Conservation (phyloP, 2,113 vertebrate genomes). For the Upupa epops region DNA sequence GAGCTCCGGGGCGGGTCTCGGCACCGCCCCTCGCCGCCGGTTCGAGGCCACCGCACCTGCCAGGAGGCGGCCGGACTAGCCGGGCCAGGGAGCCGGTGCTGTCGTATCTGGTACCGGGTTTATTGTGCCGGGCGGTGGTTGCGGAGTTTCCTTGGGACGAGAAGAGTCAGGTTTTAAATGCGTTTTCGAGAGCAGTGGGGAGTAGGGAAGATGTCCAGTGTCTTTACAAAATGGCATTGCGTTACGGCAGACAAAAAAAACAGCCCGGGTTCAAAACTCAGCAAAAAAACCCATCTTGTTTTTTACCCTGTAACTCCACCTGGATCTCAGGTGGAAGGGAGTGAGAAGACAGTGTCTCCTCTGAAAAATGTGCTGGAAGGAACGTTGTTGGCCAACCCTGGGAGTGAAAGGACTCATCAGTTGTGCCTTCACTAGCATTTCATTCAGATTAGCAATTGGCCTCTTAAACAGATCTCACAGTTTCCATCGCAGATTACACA, state of each 20-base stretch:
- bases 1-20: neutral
- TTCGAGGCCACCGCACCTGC: neutral
- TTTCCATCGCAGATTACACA: neutral
- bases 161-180: neutral
- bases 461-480: neutral
- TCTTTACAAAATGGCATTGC: neutral
- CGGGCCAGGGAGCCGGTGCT: no score
- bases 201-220: accelerated
- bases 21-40: neutral
- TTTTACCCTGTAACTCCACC: accelerated
- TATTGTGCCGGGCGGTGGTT: accelerated
- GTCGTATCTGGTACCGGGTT: no score
- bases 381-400: accelerated
- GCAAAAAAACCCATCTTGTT: neutral
- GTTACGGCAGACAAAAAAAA: neutral
- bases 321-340: neutral
- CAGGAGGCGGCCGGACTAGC: neutral
- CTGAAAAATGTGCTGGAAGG: neutral
- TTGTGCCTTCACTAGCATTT: neutral
- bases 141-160: accelerated
- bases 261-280: neutral
- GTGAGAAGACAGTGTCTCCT: neutral
- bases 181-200: accelerated
- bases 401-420: accelerated
- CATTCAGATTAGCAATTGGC: neutral